Base-by-base conservation (phyloP, 2,888 invertebrate species). In the Gymnosoma rotundatum region DNA sequence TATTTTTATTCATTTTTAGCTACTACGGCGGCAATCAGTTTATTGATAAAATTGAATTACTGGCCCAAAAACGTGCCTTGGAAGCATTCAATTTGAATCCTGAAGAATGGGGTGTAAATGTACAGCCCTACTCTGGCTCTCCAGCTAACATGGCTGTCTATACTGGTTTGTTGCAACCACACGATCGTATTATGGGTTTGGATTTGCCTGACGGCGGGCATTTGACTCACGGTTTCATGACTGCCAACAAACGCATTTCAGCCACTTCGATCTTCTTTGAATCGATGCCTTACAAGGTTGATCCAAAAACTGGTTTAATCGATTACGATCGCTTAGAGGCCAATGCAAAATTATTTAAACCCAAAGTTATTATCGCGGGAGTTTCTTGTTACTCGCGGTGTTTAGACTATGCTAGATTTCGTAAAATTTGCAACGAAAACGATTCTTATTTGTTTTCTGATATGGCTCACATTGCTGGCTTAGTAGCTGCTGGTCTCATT, bases 121-220 rank as follows among this genome's bases (percentile, higher is more conserved):
- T 99, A 4, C 99, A 99, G 91, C 98, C 99, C 0, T 98, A 98
- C 90, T 99, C 98, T 76, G 95, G 95, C 0, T 97, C 97, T 10
- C 99, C 99, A 20, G 99, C 98, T 2, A 99, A 99, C 93, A 96
- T 99, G 92, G 98, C 98, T 4, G 98, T 98, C 9, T 99, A 98
- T 92, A 98, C 99, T 6, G 98, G 95, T 10, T 74, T 97, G 14
- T 94, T 96, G 73, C 96, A 97, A 87, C 98, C 99, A 2, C 98
- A 98, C 92, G 98, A 97, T 63, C 94, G 99, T 79, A 98, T 99
- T 88, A 99, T 99, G 99, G 97, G 98, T 0, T 93, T 99, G 72
- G 98, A 99, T 93, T 93, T 99, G 80, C 98, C 98, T 1, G 99
- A 99, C 91, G 99, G 99, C 87, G 99, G 99, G 0, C 99, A 99